A percentile compares a stretch with the other conserved stretches of the same genome.
Evolutionary conservation across 2,888 invertebrate species (phyloP).

Genomic region (Dendrolimus pini): DNA sequence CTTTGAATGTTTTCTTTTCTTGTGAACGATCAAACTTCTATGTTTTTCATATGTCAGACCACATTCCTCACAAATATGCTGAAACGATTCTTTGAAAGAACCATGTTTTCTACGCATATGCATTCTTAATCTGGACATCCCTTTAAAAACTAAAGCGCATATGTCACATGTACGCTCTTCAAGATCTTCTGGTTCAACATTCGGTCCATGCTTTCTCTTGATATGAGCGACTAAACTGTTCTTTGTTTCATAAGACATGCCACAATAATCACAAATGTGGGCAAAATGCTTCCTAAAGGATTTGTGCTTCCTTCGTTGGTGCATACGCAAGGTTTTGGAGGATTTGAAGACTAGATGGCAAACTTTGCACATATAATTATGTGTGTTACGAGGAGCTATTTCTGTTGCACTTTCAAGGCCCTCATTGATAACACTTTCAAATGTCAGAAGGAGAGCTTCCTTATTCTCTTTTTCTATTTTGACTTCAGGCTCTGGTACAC

Average conservation of each 20-base stretch:
- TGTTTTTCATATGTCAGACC: constrained; percentile 61
- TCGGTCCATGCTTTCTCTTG: constrained; percentile 54
- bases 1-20: constrained; percentile 50
- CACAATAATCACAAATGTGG: constrained; percentile 56
- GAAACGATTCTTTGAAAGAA: constrained; percentile 51
- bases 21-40: constrained; percentile 55
- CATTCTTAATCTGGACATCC: constrained; percentile 50
- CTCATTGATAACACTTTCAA: constrained; percentile 50
- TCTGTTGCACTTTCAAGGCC: constrained; percentile 9
- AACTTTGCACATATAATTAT: constrained; percentile 44
- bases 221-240: constrained; percentile 60
- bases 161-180: constrained; percentile 56
- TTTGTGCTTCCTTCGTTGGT: constrained; percentile 58
- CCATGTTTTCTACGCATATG: constrained; percentile 65
- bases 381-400: constrained; percentile 15
- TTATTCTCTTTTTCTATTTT: constrained; percentile 47
- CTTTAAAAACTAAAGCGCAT: constrained; percentile 63
- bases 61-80: constrained; percentile 50
- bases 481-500: constrained; percentile 39
- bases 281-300: constrained; percentile 42
- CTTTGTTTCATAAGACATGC: constrained; percentile 59
- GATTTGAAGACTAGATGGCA: constrained; percentile 63
- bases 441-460: constrained; percentile 52
- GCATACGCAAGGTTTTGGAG: constrained; percentile 48
- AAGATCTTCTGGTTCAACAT: constrained; percentile 39